Conservation (phyloP, 53 echinoderm and acorn worm species). For the Hippasteria phrygiana region DNA sequence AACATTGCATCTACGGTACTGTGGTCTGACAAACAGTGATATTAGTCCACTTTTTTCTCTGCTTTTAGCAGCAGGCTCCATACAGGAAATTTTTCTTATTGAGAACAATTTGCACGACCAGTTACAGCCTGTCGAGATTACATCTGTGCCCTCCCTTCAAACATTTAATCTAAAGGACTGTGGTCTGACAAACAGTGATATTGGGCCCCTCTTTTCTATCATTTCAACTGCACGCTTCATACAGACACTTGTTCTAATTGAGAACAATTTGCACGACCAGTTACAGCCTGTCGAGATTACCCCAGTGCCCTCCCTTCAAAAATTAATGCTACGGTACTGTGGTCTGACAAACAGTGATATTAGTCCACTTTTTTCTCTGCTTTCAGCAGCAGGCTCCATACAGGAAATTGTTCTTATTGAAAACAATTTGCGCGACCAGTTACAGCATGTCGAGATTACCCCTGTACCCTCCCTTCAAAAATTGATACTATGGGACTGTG, state of each 20-base stretch:
- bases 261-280: conserved; percentile 17
- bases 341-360: neutral
- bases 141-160: neutral
- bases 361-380: neutral
- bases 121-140: too few species aligned
- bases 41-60: too few species aligned
- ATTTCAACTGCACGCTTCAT: neutral
- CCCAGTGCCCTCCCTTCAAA: neutral
- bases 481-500: neutral
- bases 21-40: too few species aligned
- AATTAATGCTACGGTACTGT: neutral
- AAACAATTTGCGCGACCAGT: neutral
- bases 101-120: too few species aligned
- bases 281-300: neutral
- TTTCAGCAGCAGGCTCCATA: neutral
- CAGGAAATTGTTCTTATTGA: neutral
- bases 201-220: neutral
- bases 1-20: too few species aligned
- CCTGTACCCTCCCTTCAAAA: neutral
- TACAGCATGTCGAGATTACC: neutral
- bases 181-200: neutral
- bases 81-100: too few species aligned
- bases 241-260: neutral
- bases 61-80: too few species aligned
- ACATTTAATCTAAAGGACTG: neutral